phyloP scores from a whole-genome alignment of 2,113 vertebrate genomes.

The Chionodraco myersi region DNA sequence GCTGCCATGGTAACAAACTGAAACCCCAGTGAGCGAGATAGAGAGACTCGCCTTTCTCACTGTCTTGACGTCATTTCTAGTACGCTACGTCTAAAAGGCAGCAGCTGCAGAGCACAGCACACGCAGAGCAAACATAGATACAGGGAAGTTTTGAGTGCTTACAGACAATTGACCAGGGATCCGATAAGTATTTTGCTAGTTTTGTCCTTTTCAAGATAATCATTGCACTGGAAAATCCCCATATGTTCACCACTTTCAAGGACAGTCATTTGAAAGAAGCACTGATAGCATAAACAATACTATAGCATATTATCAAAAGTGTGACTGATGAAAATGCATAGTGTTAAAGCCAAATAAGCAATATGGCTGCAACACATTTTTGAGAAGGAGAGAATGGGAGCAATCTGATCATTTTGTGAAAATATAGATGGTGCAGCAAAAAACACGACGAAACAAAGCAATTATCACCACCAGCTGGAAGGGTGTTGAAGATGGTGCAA shows the following conservation, averaged over 20 bases:
- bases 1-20: constrained; percentile 86
- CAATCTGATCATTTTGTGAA: constrained; percentile 25
- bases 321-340: constrained; percentile 56
- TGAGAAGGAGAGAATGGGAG: constrained; percentile 1
- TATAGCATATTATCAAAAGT: constrained; percentile 46
- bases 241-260: constrained; percentile 54
- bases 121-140: constrained; percentile 69
- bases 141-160: constrained; percentile 55
- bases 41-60: constrained; percentile 71
- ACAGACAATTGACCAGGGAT: constrained; percentile 53
- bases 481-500: constrained; percentile 14
- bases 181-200: constrained; percentile 36
- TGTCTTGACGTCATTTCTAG: constrained; percentile 86
- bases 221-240: constrained; percentile 59
- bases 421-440: not conserved
- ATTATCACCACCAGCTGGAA: constrained; percentile 46
- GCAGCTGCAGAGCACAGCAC: constrained; percentile 74
- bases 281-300: constrained; percentile 32
- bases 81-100: constrained; percentile 68
- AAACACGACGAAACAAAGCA: constrained; percentile 33
- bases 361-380: constrained; percentile 25
- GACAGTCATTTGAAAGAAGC: constrained; percentile 46
- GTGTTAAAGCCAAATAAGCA: constrained; percentile 18
- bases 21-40: constrained; percentile 78
- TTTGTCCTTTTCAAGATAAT: constrained; percentile 58